Evolutionary conservation across 2,888 invertebrate genomes (phyloP), one percentile per base, ranked within the genome.

Genomic region (Agrotis clavis): DNA sequence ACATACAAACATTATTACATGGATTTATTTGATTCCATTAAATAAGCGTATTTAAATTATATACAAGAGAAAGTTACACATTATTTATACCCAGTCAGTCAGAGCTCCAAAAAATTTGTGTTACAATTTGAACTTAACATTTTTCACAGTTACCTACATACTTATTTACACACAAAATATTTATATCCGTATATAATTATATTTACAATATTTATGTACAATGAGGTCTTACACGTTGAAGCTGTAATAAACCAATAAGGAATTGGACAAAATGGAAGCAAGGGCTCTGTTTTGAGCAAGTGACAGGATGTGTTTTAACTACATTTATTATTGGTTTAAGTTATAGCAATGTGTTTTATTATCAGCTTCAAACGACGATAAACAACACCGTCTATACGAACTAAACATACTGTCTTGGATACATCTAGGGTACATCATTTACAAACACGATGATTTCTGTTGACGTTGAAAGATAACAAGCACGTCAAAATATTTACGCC

Each of bases 191-290:
- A 79, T 71, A 79, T 71, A 73, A 77, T 73, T 67, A 74, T 87
- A 87, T 87, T 81, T 87, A 86, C 87, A 86, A 67, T 71, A n/a
- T 67, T 69, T 88, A 87, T 87, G 19, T 86, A 87, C 87, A 88
- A 71, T 69, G 82, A 81, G 79, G 79, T 77, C 77, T 79, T 60
- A 72, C 56, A 71, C 64, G 25, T 85, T 68, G 71, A 82, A 79
- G 74, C 79, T 60, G 66, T 65, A 56, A 67, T 64, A 67, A 48
- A 73, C 47, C 60, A 60, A 64, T 21, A 5, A 60, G 30, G 21
- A 50, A 65, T 51, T 35, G n/a, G 4, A 25, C 14, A 54, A 48
- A 48, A 35, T 19, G 48, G 35, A 21, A 45, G 14, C 16, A 2
- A 14, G 0, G 13, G n/a, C 45, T n/a, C n/a, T 19, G 35, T 63